Conservation (phyloP, 2,888 invertebrate genomes). For the Bursaphelenchus okinawaensis region DNA sequence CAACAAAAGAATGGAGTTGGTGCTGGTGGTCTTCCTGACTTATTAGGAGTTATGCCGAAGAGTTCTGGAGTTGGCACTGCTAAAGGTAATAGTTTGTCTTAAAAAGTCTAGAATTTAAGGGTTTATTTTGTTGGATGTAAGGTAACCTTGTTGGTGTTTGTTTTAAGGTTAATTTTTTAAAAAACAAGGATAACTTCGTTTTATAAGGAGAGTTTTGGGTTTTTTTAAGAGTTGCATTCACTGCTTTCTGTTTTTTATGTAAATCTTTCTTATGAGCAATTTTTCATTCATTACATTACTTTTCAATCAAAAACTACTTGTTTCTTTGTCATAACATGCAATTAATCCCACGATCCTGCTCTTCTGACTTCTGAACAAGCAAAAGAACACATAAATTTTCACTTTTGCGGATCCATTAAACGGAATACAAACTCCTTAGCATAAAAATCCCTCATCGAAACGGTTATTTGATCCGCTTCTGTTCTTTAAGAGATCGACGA, state of each 20-base stretch:
- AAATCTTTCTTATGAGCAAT: too few species aligned
- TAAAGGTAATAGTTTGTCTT: neutral
- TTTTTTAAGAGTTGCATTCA: too few species aligned
- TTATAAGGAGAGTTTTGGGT: too few species aligned
- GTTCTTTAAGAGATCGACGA: conserved; percentile 6
- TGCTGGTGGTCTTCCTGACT: conserved; percentile 4
- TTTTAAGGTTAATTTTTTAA: too few species aligned
- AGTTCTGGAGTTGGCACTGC: neutral
- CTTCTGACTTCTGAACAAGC: neutral
- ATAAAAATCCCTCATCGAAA: neutral
- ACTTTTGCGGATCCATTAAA: neutral
- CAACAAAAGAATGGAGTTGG: conserved; percentile 16
- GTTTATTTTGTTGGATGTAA: neutral
- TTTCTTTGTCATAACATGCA: conserved; percentile 6
- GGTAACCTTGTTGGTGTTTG: too few species aligned
- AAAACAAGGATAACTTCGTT: too few species aligned
- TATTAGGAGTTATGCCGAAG: conserved; percentile 6
- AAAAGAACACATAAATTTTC: neutral
- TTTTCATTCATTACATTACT: neutral
- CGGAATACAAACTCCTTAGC: neutral
- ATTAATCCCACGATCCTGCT: neutral
- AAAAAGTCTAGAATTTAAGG: neutral
- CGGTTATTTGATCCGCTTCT: neutral
- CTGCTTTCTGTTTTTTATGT: too few species aligned
- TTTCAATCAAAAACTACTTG: neutral